Percentiles rank a stretch among this genome's conserved stretches.
Evolutionary conservation across 2,888 invertebrate genomes (phyloP).

Genomic region (Papilio gigon): DNA sequence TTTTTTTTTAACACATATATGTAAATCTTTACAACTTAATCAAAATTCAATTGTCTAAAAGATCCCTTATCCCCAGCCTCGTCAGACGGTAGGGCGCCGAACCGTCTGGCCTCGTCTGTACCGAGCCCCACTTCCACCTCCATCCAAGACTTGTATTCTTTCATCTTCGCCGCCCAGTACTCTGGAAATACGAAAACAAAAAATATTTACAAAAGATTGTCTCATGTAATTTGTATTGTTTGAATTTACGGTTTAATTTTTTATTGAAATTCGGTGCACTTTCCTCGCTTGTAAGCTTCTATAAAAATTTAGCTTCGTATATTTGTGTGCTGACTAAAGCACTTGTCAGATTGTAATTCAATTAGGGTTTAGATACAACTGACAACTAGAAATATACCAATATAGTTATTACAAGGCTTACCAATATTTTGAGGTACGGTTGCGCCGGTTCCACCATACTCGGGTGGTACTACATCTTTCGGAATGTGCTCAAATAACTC

Average conservation of each 20-base stretch:
- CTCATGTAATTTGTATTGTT: too few relatives aligned
- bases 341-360: too few relatives aligned
- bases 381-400: too few relatives aligned
- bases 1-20: not conserved
- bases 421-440: constrained; percentile 78
- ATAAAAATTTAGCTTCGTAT: too few relatives aligned
- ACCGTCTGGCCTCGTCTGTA: constrained; percentile 81
- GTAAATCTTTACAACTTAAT: constrained; percentile 56
- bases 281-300: too few relatives aligned
- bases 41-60: constrained; percentile 80
- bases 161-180: constrained; percentile 78
- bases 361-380: too few relatives aligned
- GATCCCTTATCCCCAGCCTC: constrained; percentile 80
- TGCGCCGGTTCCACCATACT: constrained; percentile 85
- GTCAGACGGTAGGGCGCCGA: constrained; percentile 72
- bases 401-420: too few relatives aligned
- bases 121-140: constrained; percentile 76
- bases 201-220: too few relatives aligned
- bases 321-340: too few relatives aligned
- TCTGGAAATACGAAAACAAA: constrained; percentile 57
- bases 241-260: too few relatives aligned
- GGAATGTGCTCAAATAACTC: constrained; percentile 82
- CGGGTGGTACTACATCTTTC: constrained; percentile 82
- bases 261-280: too few relatives aligned
- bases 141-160: constrained; percentile 80